phyloP scores from a whole-genome alignment of 1,140 invertebrate genomes.

The Euglossa dilemma region DNA sequence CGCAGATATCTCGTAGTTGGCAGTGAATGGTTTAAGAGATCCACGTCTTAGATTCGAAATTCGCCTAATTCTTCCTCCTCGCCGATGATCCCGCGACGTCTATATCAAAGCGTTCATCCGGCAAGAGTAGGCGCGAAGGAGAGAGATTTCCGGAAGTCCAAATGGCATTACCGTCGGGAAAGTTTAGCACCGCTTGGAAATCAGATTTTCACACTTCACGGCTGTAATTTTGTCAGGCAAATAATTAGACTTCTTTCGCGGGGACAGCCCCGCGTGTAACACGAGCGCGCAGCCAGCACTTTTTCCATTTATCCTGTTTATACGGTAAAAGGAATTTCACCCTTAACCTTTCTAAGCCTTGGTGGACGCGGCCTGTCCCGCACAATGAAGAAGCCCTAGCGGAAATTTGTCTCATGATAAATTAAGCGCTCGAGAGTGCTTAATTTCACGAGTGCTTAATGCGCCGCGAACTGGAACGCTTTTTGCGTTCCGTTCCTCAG shows the following conservation, averaged over 20 bases:
- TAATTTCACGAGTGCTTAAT: constrained; percentile 19
- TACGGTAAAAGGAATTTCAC: not conserved
- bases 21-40: too few species aligned
- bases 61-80: too few species aligned
- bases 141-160: not conserved
- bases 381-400: constrained; percentile 12
- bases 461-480: not conserved
- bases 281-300: not conserved
- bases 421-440: constrained; percentile 17
- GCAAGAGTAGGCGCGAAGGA: not conserved
- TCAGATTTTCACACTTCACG: constrained; percentile 5
- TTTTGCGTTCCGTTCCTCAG: constrained; percentile 1
- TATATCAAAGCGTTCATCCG: not conserved
- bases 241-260: constrained; percentile 3
- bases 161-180: not conserved
- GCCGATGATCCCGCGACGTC: not conserved
- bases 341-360: not conserved
- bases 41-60: too few species aligned
- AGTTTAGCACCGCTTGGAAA: not conserved
- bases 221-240: not conserved
- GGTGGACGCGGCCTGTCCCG: not conserved
- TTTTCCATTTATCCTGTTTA: constrained; percentile 1
- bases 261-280: not conserved
- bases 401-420: constrained; percentile 19
- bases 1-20: too few species aligned